Evolutionary conservation across 1,140 invertebrate genomes (phyloP), one percentile per base, ranked within the genome.

Genomic region (Ceratitis capitata): DNA sequence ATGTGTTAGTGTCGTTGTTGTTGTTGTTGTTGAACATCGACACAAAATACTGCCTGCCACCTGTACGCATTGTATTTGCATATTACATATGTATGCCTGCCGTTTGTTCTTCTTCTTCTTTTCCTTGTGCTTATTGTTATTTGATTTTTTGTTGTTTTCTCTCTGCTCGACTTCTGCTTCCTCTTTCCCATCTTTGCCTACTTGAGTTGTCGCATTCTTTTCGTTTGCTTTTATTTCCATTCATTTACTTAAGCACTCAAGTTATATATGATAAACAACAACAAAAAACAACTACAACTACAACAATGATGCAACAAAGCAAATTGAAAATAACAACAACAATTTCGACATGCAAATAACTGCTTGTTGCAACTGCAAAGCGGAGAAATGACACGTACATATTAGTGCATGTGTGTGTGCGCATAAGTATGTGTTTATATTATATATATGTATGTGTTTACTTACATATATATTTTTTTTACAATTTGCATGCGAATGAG

Each of bases 201-300:
- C 51, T 56, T 6, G 51, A 7, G 51, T 56, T 56, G 51, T 56
- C n/a, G n/a, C n/a, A n/a, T n/a, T n/a, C n/a, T 23, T 23, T n/a
- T 29, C 82, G 23, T 23, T 53, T 83, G 47, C 19, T 35, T 49
- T 51, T 47, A n/a, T 58, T 83, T 32, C 16, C 82, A 53, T 83
- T 51, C 82, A 58, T 83, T 83, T 83, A 29, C 82, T 83, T 83
- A 83, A 83, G 82, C 82, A 53, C 82, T 83, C 82, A 83, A 83
- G 53, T 58, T 47, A 83, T 49, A 83, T 83, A 58, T 49, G 82
- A 83, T 83, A 26, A 53, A 53, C 82, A 83, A 29, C n/a, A n/a
- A n/a, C n/a, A n/a, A 78, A 42, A 19, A 83, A 35, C 82, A 83
- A 82, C 10, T n/a, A 83, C 82, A 83, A 82, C 29, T 42, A 82